Evolutionary conservation across 2,797 vertebrate genomes (phyloP).

Genomic region (Choloepus didactylus): DNA sequence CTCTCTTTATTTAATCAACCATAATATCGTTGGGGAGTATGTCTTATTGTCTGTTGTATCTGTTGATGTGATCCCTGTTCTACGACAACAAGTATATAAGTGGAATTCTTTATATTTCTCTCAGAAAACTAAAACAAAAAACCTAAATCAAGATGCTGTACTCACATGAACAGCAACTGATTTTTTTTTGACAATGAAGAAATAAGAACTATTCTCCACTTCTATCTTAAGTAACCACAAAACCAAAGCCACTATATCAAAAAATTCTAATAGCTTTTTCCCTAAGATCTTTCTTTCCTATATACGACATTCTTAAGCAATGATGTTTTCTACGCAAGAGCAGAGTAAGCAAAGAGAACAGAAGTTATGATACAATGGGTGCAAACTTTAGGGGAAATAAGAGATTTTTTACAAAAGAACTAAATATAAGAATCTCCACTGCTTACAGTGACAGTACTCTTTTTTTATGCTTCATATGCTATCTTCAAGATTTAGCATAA

Average conservation of each 20-base stretch:
- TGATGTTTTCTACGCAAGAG: neutral
- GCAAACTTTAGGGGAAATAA: neutral
- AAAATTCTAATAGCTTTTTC: neutral
- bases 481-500: neutral
- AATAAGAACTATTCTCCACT: constrained; percentile 48
- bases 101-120: constrained; percentile 27
- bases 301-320: constrained; percentile 31
- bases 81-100: neutral
- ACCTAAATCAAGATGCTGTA: constrained; percentile 1
- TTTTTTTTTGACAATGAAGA: neutral
- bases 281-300: constrained; percentile 23
- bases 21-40: neutral
- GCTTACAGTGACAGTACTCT: neutral
- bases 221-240: constrained; percentile 31
- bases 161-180: neutral
- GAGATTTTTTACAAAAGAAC: neutral
- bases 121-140: constrained; percentile 50
- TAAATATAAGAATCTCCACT: neutral
- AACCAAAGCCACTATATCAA: neutral
- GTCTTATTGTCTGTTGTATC: neutral
- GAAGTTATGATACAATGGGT: neutral
- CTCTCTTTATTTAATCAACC: neutral
- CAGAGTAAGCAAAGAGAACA: neutral
- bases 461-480: neutral
- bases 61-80: neutral